Percentiles rank a stretch among this genome's conserved stretches.
Evolutionary conservation across 2,888 invertebrate species (phyloP).

Genomic region (Heliconius aoede): DNA sequence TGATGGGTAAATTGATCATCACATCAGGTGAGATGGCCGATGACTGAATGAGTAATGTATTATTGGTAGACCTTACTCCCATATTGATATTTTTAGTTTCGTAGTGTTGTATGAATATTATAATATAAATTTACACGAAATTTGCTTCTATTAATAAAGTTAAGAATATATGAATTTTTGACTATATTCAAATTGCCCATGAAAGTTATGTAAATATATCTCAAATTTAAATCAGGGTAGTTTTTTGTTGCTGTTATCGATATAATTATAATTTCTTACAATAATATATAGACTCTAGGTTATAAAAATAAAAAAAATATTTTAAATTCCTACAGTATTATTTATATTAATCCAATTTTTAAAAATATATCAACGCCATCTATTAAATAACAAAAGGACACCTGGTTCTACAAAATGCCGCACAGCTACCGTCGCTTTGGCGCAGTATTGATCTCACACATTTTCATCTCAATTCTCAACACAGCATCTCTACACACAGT

Average conservation of each 20-base stretch:
- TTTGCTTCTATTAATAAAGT: too few species aligned
- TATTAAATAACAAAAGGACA: background rate
- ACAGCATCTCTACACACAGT: constrained; percentile 52
- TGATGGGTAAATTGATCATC: too few species aligned
- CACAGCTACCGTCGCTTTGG: constrained; percentile 29
- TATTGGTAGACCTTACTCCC: too few species aligned
- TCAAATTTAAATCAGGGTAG: too few species aligned
- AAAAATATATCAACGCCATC: constrained; percentile 25
- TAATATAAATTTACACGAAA: too few species aligned
- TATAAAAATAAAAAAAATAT: background rate
- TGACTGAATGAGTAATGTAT: too few species aligned
- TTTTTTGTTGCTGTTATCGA: background rate
- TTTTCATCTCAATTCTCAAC: constrained; percentile 46
- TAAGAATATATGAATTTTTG: too few species aligned
- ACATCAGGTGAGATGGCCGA: too few species aligned
- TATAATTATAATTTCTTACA: background rate
- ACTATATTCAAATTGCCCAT: too few species aligned
- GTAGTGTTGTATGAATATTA: too few species aligned
- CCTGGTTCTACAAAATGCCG: constrained; percentile 2
- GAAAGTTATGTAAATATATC: background rate
- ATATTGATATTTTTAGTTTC: too few species aligned
- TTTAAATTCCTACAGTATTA: background rate
- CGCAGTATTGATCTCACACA: constrained; percentile 68
- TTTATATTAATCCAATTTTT: background rate
- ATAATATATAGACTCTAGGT: background rate